A percentile compares a stretch with the other conserved stretches of the same genome.
phyloP scores from a whole-genome alignment of 2,113 vertebrate genomes.

The Pedionomus torquatus region DNA sequence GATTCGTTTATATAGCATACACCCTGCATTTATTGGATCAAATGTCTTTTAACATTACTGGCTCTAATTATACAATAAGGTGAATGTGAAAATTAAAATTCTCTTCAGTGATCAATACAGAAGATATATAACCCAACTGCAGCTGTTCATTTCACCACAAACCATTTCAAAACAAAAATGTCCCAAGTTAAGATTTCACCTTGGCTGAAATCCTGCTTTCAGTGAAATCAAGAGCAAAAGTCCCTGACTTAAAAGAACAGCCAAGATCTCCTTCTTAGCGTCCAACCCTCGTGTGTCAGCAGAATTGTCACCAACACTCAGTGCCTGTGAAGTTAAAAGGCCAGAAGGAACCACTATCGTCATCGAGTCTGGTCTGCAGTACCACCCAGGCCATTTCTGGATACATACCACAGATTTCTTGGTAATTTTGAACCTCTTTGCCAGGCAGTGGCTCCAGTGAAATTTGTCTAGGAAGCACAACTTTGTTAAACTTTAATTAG shows the following conservation, averaged over 20 bases:
- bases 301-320: neutral
- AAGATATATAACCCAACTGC: neutral
- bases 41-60: neutral
- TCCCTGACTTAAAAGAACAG: neutral
- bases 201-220: neutral
- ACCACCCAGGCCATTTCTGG: neutral
- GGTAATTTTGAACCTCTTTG: neutral
- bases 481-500: neutral
- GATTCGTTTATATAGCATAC: neutral
- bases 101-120: neutral
- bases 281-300: neutral
- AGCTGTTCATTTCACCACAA: slow-evolving; percentile 2
- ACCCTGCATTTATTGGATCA: neutral
- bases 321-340: neutral
- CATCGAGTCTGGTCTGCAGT: neutral
- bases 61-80: neutral
- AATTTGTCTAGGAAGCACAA: neutral
- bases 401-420: neutral
- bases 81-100: slow-evolving; percentile 1
- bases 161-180: neutral
- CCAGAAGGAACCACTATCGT: neutral
- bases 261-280: neutral
- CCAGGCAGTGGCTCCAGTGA: neutral
- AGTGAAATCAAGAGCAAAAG: neutral
- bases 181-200: neutral